Evolutionary conservation across 2,888 invertebrate species (phyloP), one percentile per base, ranked within the genome.

Genomic region (Macrophya annulata): DNA sequence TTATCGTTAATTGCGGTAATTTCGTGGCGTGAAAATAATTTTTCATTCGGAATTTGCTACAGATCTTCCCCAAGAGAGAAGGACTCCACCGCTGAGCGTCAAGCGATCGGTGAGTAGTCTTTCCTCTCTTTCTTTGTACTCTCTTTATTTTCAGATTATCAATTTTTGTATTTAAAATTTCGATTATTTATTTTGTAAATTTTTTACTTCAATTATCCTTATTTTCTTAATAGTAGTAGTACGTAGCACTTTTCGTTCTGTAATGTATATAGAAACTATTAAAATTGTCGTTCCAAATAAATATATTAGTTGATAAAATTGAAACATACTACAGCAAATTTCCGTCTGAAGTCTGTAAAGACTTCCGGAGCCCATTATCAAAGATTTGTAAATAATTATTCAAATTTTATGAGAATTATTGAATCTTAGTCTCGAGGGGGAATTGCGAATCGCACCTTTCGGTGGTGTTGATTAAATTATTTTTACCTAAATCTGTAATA

Each of bases 61-160:
- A 79, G 59, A 55, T 82, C 40, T 45, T 45, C 31, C 43, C 65
- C 72, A 84, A 55, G 79, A 79, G 85, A 81, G 85, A 85, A 85
- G 81, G 85, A 81, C 81, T 81, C 77, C 81, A 85, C 71, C 85
- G 85, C 71, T 71, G 85, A 85, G 85, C 85, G 85, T 31, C 81
- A 71, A 85, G 85, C 79, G 85, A 85, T 85, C 85, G 85, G 81
- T 85, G 85, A 85, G 85, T 85, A 85, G 85, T 81, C 81, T 40
- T 77, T 85, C 37, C 65, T 85, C 85, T 65, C 76, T 65, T 25
- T 85, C 65, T 74, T 15, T 77, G 21, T 77, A 17, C 0, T 37
- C 10, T 45, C 45, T 37, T n/a, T 31, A n/a, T 65, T 21, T n/a
- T 40, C 31, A n/a, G 55, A 40, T 76, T 15, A 55, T 55, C 6